Conservation (phyloP, 2,888 invertebrate species). For the Drosophila setosimentum region DNA sequence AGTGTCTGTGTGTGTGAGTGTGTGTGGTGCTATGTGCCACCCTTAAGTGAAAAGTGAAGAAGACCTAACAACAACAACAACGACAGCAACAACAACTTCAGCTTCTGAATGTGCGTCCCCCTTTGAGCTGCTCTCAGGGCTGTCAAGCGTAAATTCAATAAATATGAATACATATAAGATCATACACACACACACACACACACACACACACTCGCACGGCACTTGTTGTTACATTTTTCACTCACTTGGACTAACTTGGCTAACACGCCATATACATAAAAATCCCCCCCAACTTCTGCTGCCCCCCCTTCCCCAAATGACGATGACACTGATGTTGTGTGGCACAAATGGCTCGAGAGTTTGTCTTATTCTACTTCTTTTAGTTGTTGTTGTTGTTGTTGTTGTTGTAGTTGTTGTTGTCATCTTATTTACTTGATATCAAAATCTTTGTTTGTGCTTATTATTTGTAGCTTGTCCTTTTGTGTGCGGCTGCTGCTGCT, state of each 20-base stretch:
- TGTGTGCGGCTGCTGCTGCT: not conserved
- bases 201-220: constrained; percentile 24
- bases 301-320: constrained; percentile 5
- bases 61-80: constrained; percentile 45
- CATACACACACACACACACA: constrained; percentile 41
- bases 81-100: constrained; percentile 25
- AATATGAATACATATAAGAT: constrained; percentile 78
- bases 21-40: constrained; percentile 56
- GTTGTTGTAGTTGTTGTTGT: constrained; percentile 37
- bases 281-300: not conserved
- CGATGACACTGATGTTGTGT: constrained; percentile 59
- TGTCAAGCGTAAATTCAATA: constrained; percentile 82
- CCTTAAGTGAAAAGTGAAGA: constrained; percentile 70
- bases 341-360: constrained; percentile 53
- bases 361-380: not conserved
- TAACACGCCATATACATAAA: constrained; percentile 48
- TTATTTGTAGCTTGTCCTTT: constrained; percentile 68
- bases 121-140: constrained; percentile 68
- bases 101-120: constrained; percentile 33
- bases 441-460: constrained; percentile 78
- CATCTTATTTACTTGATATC: constrained; percentile 75
- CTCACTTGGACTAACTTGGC: constrained; percentile 80
- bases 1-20: constrained; percentile 11
- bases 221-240: constrained; percentile 80
- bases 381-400: constrained; percentile 30